Evolutionary conservation across 2,113 vertebrate genomes (phyloP).

Genomic region (Albula glossodonta): DNA sequence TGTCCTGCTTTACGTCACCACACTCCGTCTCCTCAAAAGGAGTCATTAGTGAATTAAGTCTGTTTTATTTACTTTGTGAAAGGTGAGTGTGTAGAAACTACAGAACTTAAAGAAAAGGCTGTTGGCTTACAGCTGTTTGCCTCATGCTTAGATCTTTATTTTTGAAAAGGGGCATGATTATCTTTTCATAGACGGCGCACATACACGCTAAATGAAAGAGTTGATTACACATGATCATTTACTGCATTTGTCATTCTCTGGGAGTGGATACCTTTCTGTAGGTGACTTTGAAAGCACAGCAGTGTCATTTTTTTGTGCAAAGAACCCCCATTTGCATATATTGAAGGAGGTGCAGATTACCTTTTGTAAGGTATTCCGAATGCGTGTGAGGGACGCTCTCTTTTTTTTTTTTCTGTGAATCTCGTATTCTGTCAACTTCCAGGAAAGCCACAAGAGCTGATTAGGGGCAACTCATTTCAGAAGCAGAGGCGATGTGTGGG

Average conservation of each 20-base stretch:
- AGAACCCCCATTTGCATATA: conserved; percentile 13
- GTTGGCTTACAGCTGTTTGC: neutral
- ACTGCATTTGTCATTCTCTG: neutral
- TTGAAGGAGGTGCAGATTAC: conserved; percentile 20
- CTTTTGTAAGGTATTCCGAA: conserved; percentile 15
- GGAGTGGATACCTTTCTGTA: conserved; percentile 8
- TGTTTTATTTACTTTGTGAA: neutral
- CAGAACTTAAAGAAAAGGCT: neutral
- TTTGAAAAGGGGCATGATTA: conserved; percentile 9
- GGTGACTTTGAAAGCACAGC: conserved; percentile 8
- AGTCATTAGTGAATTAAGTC: neutral
- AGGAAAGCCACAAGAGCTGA: neutral
- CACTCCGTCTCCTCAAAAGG: neutral
- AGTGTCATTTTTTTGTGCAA: neutral
- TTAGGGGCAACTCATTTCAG: conserved; percentile 9
- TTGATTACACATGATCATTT: conserved; percentile 3
- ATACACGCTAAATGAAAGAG: conserved; percentile 3
- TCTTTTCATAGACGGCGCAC: neutral
- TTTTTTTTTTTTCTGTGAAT: neutral
- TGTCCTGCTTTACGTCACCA: neutral
- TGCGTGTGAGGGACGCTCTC: neutral
- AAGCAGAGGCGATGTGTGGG: conserved; percentile 10
- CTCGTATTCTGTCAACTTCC: conserved; percentile 2
- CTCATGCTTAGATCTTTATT: neutral
- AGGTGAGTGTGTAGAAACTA: neutral